A percentile compares a stretch with the other conserved stretches of the same genome.
Conservation (phyloP, 1,140 invertebrate species). For the Ptiloglossa arizonensis region DNA sequence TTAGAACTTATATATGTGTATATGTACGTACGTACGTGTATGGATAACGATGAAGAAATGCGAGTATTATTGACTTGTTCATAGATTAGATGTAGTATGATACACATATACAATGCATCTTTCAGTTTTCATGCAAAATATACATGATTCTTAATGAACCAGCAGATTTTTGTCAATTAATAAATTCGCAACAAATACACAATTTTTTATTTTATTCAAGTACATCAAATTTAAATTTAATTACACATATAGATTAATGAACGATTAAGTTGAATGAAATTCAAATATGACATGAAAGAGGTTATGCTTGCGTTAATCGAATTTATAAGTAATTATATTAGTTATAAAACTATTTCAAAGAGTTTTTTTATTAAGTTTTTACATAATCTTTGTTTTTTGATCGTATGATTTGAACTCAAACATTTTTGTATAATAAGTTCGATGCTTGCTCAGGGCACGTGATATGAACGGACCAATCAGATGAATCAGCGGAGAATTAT, state of each 20-base stretch:
- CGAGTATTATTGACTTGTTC: neutral
- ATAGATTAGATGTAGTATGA: neutral
- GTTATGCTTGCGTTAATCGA: neutral
- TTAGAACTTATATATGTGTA: neutral
- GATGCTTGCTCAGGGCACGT: conserved; percentile 6
- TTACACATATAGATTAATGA: neutral
- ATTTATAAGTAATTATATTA: neutral
- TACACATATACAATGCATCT: neutral
- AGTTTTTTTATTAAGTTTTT: neutral
- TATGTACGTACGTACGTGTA: neutral
- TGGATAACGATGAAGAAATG: neutral
- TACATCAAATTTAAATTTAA: too few species aligned
- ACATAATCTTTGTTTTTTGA: neutral
- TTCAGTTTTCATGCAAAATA: too few species aligned
- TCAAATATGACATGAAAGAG: neutral
- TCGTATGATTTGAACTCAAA: neutral
- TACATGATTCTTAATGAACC: too few species aligned
- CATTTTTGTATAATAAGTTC: neutral
- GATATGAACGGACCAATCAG: neutral
- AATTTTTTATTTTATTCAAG: too few species aligned
- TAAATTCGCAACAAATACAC: neutral
- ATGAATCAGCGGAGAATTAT: neutral
- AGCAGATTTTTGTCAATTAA: too few species aligned
- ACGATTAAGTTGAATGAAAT: neutral
- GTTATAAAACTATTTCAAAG: neutral